Base-by-base conservation (phyloP, 2,888 invertebrate genomes). In the Perdita meconis region DNA sequence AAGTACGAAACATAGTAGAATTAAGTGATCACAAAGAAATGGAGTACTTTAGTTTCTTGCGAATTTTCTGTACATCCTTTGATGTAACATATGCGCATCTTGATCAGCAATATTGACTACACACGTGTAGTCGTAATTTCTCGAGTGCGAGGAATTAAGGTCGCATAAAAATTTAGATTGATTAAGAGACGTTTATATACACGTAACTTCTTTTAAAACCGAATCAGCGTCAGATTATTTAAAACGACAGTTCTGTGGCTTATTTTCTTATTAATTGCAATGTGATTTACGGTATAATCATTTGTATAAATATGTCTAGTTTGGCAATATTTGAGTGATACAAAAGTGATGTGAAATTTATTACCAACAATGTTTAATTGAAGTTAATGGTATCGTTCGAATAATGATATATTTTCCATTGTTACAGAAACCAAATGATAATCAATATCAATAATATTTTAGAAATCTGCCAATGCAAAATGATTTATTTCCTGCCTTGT, bases 11-110 rank as follows among this genome's bases (percentile, higher is more conserved):
- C 51, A 42, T 44, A 53, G 53, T 78, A 79, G 64, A 22, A 50
- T 47, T 72, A 72, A 78, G 78, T 56, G 60, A 72, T 53, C 42
- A 70, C n/a, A 16, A 69, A 22, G 50, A 67, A 67, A 57, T 68
- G 75, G 63, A 77, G 67, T 77, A 75, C 57, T 81, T 83, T 78
- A 81, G 76, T 81, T 85, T 79, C 30, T 51, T 60, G 78, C 61
- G 64, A 79, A 78, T 59, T 75, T 67, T 75, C 66, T 76, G 44
- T 56, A 61, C 67, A 42, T 60, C 72, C 50, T 55, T 69, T 44
- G 26, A 42, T 72, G 57, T 76, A 72, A 66, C 50, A 70, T 78
- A 59, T 61, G 66, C 63, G 38, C 60, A 78, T 64, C 72, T 72
- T 69, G 47, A 19, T 70, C 65, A 71, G 57, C 55, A 59, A 78